Evolutionary conservation across 2,888 invertebrate species (phyloP).

Genomic region (Drosophila vallismaia): DNA sequence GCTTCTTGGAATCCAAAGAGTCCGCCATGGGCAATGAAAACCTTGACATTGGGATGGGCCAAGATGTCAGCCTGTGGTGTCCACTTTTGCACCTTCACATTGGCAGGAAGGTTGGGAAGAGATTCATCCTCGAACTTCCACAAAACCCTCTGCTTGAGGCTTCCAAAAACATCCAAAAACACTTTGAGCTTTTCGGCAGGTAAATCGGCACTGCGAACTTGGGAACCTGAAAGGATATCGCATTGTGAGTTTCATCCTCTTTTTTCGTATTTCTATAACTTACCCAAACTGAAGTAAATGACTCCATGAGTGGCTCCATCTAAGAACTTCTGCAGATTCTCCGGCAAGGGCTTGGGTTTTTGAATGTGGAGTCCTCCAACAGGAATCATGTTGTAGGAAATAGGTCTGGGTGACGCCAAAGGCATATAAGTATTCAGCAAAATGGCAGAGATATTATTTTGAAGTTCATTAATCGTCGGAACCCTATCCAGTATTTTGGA

Average conservation of each 20-base stretch:
- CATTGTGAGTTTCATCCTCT: background rate
- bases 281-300: conserved; percentile 84
- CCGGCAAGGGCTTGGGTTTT: conserved; percentile 66
- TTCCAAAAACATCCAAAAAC: conserved; percentile 81
- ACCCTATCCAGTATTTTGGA: conserved; percentile 57
- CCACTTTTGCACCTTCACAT: conserved; percentile 84
- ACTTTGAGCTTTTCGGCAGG: conserved; percentile 79
- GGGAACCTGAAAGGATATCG: conserved; percentile 80
- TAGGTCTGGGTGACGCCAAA: conserved; percentile 82
- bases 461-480: conserved; percentile 82
- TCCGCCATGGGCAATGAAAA: conserved; percentile 83
- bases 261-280: background rate
- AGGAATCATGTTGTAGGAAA: conserved; percentile 83
- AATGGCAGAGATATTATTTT: conserved; percentile 83
- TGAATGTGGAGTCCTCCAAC: conserved; percentile 85
- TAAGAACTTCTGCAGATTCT: conserved; percentile 80
- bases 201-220: conserved; percentile 81
- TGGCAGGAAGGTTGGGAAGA: conserved; percentile 77
- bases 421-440: conserved; percentile 84
- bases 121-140: conserved; percentile 84
- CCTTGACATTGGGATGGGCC: conserved; percentile 82
- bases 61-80: conserved; percentile 84
- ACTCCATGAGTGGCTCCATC: conserved; percentile 82
- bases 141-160: conserved; percentile 82
- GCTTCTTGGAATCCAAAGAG: conserved; percentile 82